Conservation (phyloP, 2,888 invertebrate species). For the Sarcophaga rosellei region DNA sequence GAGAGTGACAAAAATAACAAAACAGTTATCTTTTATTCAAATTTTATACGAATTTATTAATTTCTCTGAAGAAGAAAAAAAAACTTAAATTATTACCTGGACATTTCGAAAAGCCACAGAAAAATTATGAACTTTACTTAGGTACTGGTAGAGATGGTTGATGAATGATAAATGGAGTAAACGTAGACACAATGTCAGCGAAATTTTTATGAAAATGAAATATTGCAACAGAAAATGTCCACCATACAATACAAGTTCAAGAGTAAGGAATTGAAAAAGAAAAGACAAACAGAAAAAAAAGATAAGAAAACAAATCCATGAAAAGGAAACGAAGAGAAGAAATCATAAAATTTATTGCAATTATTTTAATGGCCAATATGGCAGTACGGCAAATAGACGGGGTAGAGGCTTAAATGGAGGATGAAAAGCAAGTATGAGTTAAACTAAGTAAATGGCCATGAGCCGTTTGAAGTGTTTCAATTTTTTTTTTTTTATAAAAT, state of each 20-base stretch:
- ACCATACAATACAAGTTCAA: slow-evolving; percentile 55
- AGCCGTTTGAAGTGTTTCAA: no score
- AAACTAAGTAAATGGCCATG: no score
- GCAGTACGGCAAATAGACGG: no score
- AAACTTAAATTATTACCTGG: neutral
- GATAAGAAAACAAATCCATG: neutral
- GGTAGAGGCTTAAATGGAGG: no score
- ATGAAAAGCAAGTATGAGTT: no score
- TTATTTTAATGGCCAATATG: neutral
- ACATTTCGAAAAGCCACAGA: neutral
- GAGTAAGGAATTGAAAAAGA: slow-evolving; percentile 43
- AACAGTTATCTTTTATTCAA: neutral
- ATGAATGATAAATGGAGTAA: neutral
- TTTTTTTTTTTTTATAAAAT: no score
- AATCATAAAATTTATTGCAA: neutral
- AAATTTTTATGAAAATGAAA: slow-evolving; percentile 36
- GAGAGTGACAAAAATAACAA: neutral
- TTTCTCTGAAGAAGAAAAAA: neutral
- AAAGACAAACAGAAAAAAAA: neutral
- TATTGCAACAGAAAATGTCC: neutral
- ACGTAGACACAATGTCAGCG: slow-evolving; percentile 56
- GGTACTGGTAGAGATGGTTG: neutral
- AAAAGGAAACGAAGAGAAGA: neutral
- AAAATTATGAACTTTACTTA: neutral
- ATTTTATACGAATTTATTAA: neutral